A percentile compares a stretch with the other conserved stretches of the same genome.
These are phyloP conservation scores for Dexiosoma caninum DNA, from an alignment of 2,888 invertebrate genomes.

Conservation along the genomic window DNA sequence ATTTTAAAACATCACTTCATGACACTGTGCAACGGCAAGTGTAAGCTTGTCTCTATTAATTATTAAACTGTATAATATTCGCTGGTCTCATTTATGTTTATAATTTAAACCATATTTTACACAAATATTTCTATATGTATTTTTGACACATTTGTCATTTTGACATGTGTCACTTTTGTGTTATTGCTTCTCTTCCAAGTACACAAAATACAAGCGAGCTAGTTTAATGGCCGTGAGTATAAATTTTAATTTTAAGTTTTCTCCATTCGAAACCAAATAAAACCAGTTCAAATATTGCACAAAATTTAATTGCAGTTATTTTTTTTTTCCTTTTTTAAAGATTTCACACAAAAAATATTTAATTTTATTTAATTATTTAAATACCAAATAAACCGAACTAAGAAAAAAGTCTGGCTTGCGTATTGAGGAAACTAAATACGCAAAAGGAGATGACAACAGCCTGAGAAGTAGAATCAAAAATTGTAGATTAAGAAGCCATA, in stretches of 20 bases:
- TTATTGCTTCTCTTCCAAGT: constrained; percentile 15
- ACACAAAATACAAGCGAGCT: background rate
- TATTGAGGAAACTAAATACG: background rate
- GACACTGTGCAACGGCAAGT: constrained; percentile 18
- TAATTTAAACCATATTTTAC: constrained; percentile 49
- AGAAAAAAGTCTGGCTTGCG: background rate
- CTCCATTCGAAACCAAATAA: background rate
- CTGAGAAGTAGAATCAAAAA: background rate
- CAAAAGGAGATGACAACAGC: background rate
- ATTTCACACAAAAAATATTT: constrained; percentile 1
- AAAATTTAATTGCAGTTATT: background rate
- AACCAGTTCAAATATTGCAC: constrained; percentile 34
- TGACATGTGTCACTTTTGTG: constrained; percentile 54
- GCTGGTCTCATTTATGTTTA: background rate
- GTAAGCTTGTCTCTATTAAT: background rate
- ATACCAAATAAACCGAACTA: constrained; percentile 3
- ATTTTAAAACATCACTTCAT: too few relatives aligned
- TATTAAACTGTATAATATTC: background rate
- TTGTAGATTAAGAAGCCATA: too few relatives aligned
- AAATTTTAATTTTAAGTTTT: background rate
- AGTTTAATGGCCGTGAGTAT: constrained; percentile 23
- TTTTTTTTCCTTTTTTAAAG: background rate
- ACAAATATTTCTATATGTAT: constrained; percentile 8
- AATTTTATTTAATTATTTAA: constrained; percentile 42
- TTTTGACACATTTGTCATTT: constrained; percentile 54